Base-by-base conservation (phyloP, 2,888 invertebrate species). In the Spisula subtruncata region DNA sequence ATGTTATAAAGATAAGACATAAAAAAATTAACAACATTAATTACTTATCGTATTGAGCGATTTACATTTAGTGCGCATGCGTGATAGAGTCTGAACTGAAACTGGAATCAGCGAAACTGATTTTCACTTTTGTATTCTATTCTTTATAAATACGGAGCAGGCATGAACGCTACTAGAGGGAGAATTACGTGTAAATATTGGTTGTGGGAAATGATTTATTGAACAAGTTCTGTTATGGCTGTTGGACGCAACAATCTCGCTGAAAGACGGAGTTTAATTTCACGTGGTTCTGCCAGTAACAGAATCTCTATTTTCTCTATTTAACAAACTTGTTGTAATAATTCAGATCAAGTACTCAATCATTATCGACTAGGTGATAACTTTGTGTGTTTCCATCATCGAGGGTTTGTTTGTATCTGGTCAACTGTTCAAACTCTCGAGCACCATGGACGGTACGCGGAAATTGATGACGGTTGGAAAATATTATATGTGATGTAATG, bases 71-170 rank as follows among this genome's bases (percentile, higher is more conserved):
- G 32, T 32, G 75, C 75, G 75, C 75, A 75, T 75, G 75, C 75
- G 75, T 14, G 35, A 35, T 35, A 41, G 35, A 75, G 35, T 35
- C 32, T 12, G 35, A 35, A n/a, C 14, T 16, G 16, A 32, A 18
- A 32, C 35, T 75, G 75, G 75, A 35, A 75, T 75, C 75, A 75
- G 32, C 32, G 35, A 75, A 75, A 75, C 14, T 12, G 6, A 12
- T 75, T 75, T n/a, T 75, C 32, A 75, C 75, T 71, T 71, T n/a
- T n/a, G n/a, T n/a, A n/a, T n/a, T 75, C 35, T 75, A 75, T 2
- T 41, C 41, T 75, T 75, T 18, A 35, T 32, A 75, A 75, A 75
- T 75, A 4, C 35, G 35, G n/a, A 12, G 29, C 18, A 16, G 16
- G 32, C 18, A 10, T 8, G 32, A 71, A 1, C 10, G 18, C n/a